These are phyloP conservation scores for Notodonta dromedarius DNA, from an alignment of 2,888 invertebrate species.

Conservation along the genomic window DNA sequence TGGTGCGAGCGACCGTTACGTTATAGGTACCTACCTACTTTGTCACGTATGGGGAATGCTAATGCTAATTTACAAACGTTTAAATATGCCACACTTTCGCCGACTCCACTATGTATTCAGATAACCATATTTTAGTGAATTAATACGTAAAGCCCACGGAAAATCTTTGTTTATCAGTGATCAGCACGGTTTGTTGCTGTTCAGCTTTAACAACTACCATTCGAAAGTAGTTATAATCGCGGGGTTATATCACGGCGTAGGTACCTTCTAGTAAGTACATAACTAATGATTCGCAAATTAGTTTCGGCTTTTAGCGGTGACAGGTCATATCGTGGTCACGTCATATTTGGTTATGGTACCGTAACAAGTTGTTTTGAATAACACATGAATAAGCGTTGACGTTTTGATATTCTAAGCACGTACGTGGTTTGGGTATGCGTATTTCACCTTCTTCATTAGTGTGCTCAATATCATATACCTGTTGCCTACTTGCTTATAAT, in stretches of 20 bases:
- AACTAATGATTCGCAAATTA: slow-evolving; percentile 1
- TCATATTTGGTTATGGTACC: slow-evolving; percentile 39
- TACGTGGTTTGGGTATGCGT: slow-evolving; percentile 30
- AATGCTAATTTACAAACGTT: slow-evolving; percentile 48
- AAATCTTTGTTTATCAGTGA: slow-evolving; percentile 20
- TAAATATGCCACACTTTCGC: slow-evolving; percentile 46
- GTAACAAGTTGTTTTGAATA: slow-evolving; percentile 35
- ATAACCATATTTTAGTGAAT: neutral
- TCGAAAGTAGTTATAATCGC: slow-evolving; percentile 25
- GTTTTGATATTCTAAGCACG: slow-evolving; percentile 48
- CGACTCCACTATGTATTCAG: neutral
- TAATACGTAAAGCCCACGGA: slow-evolving; percentile 12
- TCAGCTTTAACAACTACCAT: slow-evolving; percentile 18
- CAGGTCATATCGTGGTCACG: slow-evolving; percentile 29
- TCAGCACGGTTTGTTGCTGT: slow-evolving; percentile 10
- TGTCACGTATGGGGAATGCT: slow-evolving; percentile 44
- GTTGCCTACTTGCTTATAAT: neutral
- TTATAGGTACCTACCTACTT: slow-evolving; percentile 20
- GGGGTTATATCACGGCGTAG: slow-evolving; percentile 17
- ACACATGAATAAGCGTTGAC: slow-evolving; percentile 32
- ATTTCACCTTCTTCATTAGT: slow-evolving; percentile 37
- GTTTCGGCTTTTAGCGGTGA: slow-evolving; percentile 14
- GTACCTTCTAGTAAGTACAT: neutral
- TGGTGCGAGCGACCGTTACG: slow-evolving; percentile 51
- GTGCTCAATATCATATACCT: slow-evolving; percentile 18